Base-by-base conservation (phyloP, 2,797 vertebrate genomes). In the Champsocephalus gunnari region DNA sequence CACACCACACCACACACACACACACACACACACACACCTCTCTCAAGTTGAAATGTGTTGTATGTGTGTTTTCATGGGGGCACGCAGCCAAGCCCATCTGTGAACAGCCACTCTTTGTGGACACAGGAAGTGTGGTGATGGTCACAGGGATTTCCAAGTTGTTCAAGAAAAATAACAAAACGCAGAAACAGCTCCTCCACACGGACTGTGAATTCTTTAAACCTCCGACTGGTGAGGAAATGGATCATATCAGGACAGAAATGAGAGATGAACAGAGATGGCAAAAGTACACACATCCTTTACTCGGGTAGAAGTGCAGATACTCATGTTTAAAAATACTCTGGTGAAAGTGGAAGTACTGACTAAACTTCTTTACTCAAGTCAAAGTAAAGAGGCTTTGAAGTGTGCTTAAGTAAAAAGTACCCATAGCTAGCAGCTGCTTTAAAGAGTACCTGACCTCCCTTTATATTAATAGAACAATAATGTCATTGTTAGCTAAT, bases 81-180 rank as follows among this genome's bases (percentile, higher is more conserved):
- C 86, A 65, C 75, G 14, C 10, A 51, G 87, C 88, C 90, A 91
- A 43, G 54, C 75, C 76, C 56, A 73, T 54, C 73, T 83, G 75
- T 86, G 83, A 94, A 94, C 92, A 94, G 87, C 84, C 81, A 53
- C 82, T 92, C 90, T 92, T 94, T 94, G 93, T 94, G 90, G 88
- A 88, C 87, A 86, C 91, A 94, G 91, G 92, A 94, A 94, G 85
- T 89, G 58, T 55, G 84, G 77, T 82, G 86, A 84, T 75, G 84
- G 85, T 84, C 32, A 34, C 81, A 72, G 66, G 83, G 81, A 77
- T 82, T 77, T 80, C 44, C 79, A 82, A 70, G 51, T 73, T 38
- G 5, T 41, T 45, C 51, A 70, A 58, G 74, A 70, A 63, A 75
- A 81, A 79, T 55, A 75, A 64, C 57, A 54, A 44, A 28, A 9